Evolutionary conservation across 2,113 vertebrate genomes (phyloP).

Genomic region (Bos javanicus): DNA sequence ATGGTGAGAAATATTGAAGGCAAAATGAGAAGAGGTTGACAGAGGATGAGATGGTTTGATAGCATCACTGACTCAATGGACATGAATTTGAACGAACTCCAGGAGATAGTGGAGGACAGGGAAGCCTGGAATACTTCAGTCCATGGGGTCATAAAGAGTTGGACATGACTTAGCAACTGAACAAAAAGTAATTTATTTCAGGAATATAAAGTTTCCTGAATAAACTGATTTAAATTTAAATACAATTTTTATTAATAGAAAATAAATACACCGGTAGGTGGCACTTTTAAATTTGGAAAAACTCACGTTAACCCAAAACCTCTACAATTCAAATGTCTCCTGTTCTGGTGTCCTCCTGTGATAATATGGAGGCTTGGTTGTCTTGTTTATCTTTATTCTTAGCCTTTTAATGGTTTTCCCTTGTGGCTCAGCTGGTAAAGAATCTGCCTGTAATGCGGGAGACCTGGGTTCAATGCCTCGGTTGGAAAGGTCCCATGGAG

Average conservation of each 20-base stretch:
- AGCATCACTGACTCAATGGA: neutral
- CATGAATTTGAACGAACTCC: neutral
- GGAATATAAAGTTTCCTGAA: neutral
- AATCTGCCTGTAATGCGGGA: neutral
- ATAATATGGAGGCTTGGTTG: accelerated
- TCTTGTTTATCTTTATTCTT: neutral
- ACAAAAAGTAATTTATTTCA: neutral
- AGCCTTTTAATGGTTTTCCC: neutral
- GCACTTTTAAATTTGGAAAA: neutral
- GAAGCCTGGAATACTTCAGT: neutral
- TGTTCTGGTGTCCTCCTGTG: neutral
- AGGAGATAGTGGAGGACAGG: neutral
- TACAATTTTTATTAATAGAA: neutral
- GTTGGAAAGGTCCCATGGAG: neutral
- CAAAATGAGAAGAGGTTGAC: neutral
- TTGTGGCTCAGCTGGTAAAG: neutral
- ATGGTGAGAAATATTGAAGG: neutral
- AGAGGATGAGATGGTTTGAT: neutral
- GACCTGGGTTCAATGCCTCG: accelerated
- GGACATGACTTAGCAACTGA: neutral
- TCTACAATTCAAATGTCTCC: neutral
- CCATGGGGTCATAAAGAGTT: neutral
- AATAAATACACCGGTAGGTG: neutral
- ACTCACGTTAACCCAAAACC: accelerated
- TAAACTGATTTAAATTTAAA: neutral